Base-by-base conservation (phyloP, 2,888 invertebrate species). In the Saturnia pavonia region DNA sequence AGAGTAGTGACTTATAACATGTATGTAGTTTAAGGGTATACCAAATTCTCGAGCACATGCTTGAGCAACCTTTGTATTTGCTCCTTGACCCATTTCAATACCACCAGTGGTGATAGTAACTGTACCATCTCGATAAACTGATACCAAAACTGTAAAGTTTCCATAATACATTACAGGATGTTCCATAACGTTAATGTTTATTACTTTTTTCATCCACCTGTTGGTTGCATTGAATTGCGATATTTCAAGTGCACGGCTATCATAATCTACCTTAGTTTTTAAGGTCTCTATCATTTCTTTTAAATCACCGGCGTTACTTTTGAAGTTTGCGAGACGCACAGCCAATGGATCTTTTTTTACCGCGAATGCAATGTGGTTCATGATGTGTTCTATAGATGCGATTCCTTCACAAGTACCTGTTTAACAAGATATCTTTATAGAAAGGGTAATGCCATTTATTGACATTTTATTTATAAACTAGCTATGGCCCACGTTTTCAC, bases 41-140 rank as follows among this genome's bases (percentile, higher is more conserved):
- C 96, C 96, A 22, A 98, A 85, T 45, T 95, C 94, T 78, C 96
- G 95, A 0, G 97, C 97, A 71, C 95, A 96, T 0, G 97, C 96
- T 93, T 97, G 97, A 4, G 96, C 95, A 0, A 94, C 96, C 94
- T 97, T 97, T 0, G 97, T 97, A 75, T 97, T 96, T 54, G 97
- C 94, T 0, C 97, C 97, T 92, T 97, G 97, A 0, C 97, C 97
- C 90, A 96, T 95, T 88, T 96, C 96, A 67, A 96, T 91, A 0
- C 96, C 96, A 8, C 96, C 96, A 71, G 96, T 96, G 0, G 95
- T 90, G 0, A 97, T 89, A 0, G 96, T 95, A 0, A 97, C 96
- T 1, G 95, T 95, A 0, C 96, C 96, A 84, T 97, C 96, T 0
- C 95, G 95, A 79, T 96, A 97, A 74, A 97, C 95, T 0, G 95